Base-by-base conservation (phyloP, 2,797 vertebrate species). In the Fistularia tabacaria region DNA sequence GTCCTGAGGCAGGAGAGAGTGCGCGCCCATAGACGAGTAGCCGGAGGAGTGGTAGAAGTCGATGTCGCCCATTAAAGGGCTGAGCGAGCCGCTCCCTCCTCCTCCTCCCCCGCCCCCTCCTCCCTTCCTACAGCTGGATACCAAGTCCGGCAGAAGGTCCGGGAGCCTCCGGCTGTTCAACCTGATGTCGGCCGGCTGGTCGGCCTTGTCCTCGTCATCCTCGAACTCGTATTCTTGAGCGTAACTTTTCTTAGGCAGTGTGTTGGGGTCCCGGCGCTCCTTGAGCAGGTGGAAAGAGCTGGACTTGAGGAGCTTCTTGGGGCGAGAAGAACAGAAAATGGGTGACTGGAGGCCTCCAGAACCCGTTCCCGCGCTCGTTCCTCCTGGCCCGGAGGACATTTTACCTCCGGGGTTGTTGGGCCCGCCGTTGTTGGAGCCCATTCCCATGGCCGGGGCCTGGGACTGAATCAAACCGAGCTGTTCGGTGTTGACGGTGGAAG, bases 171-270 rank as follows among this genome's bases (percentile, higher is more conserved):
- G 90, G 44, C 93, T 95, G 79, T 98, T 98, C 62, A 97, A 84
- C 14, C 95, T 88, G 65, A 98, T 98, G 66, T 97, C 94, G 0
- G 95, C 95, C 0, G 94, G 95, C 46, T 93, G 93, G 0, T 94
- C 93, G 0, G 92, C 94, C 60, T 98, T 96, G 76, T 94, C 95
- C 69, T 97, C 95, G 0, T 97, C 95, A 0, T 96, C 95, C 76
- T 96, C 93, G 40, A 98, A 98, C 70, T 98, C 95, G 1, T 97
- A 98, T 57, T 98, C 95, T 84, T 97, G 95, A n/a, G 95, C 95
- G 0, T 97, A 97, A 58, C 92, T 93, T 65, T 97, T 97, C 66
- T 97, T 97, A 46, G 94, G 94, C 79, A 95, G 89, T 61, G 89
- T 90, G 79, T 89, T 92, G 0, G 95, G 92, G 0, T 95, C 94